These are phyloP conservation scores for Diorhabda sublineata DNA, from an alignment of 1,140 invertebrate genomes.

Conservation along the genomic window DNA sequence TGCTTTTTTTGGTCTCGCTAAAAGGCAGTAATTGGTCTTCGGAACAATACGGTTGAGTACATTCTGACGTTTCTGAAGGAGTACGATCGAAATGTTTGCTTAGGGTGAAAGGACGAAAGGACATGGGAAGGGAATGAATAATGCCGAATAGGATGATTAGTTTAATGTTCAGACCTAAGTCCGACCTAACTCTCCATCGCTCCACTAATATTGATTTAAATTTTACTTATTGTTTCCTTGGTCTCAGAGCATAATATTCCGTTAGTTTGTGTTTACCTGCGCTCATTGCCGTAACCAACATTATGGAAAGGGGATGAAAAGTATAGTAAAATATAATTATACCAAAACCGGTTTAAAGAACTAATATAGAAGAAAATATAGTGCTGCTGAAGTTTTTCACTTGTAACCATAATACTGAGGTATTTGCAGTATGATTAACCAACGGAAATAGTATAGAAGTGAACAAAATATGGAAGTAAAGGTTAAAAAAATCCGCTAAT, in stretches of 20 bases:
- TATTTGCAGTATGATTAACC: too few relatives aligned
- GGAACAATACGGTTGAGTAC: conserved; percentile 26
- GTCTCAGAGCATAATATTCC: conserved; percentile 1
- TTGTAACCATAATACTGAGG: too few relatives aligned
- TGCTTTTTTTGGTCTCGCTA: neutral
- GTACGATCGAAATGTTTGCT: conserved; percentile 23
- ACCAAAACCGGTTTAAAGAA: too few relatives aligned
- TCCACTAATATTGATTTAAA: conserved; percentile 38
- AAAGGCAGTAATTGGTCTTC: conserved; percentile 5
- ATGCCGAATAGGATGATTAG: conserved; percentile 38
- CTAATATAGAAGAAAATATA: too few relatives aligned
- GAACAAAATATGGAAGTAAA: too few relatives aligned
- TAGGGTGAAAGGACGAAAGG: conserved; percentile 9
- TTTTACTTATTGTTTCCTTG: conserved; percentile 35
- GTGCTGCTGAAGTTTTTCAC: too few relatives aligned
- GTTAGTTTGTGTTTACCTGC: conserved; percentile 13
- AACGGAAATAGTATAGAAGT: too few relatives aligned
- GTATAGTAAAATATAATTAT: too few relatives aligned
- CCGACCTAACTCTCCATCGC: conserved; percentile 24
- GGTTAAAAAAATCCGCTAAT: too few relatives aligned
- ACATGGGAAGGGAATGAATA: conserved; percentile 29
- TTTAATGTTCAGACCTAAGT: conserved; percentile 31
- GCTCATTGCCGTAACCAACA: neutral
- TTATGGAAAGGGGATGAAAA: too few relatives aligned
- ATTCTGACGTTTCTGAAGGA: conserved; percentile 18